A percentile compares a stretch with the other conserved stretches of the same genome.
phyloP scores from a whole-genome alignment of 1,140 invertebrate genomes.

The Conopomorpha cramerella region DNA sequence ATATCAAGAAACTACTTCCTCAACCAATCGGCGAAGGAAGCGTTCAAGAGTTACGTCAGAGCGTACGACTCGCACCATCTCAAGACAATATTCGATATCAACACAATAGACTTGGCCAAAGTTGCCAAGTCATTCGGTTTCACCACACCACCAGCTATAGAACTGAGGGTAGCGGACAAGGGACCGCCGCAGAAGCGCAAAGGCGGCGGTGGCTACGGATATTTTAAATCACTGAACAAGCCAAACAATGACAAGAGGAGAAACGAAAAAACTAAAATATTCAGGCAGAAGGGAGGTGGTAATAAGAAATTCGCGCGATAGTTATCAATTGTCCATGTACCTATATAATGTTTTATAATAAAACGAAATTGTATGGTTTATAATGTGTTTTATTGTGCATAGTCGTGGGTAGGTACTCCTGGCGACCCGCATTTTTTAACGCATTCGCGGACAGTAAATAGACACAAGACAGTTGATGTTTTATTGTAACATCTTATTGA shows the following conservation, averaged over 20 bases:
- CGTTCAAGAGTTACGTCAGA: constrained; percentile 94
- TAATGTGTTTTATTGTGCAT: too few relatives aligned
- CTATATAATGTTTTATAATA: background rate
- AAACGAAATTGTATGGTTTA: too few relatives aligned
- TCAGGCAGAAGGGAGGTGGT: constrained; percentile 55
- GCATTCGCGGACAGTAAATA: too few relatives aligned
- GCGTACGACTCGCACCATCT: constrained; percentile 96
- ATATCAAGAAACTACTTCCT: constrained; percentile 95
- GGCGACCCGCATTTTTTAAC: too few relatives aligned
- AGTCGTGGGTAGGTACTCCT: too few relatives aligned
- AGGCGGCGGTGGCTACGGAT: constrained; percentile 80
- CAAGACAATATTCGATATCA: constrained; percentile 94
- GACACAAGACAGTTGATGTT: too few relatives aligned
- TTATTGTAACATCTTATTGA: too few relatives aligned
- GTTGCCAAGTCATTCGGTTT: constrained; percentile 96
- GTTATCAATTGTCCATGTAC: constrained; percentile 16
- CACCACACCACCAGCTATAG: constrained; percentile 86
- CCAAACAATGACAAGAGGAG: constrained; percentile 49
- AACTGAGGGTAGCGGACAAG: constrained; percentile 73
- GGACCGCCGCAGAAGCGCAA: constrained; percentile 73
- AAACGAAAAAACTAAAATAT: constrained; percentile 63
- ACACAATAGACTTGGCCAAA: constrained; percentile 86
- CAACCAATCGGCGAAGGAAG: constrained; percentile 94
- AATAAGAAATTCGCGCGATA: constrained; percentile 40
- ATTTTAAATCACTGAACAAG: constrained; percentile 72